Evolutionary conservation across 2,797 vertebrate genomes (phyloP).

Genomic region (Cephalopachus bancanus): DNA sequence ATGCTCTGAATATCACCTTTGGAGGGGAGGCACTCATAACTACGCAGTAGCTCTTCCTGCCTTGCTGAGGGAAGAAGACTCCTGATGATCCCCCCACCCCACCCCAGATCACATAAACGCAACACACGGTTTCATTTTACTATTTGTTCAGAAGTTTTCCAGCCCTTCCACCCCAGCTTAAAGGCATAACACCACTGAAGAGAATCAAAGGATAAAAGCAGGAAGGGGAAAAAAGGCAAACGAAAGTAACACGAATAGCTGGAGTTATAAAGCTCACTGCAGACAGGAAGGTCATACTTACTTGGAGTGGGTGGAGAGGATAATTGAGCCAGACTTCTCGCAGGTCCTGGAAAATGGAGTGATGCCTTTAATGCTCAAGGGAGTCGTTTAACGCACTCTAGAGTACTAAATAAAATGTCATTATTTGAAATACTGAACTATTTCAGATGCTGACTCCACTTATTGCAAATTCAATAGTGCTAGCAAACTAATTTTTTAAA

Average conservation of each 20-base stretch:
- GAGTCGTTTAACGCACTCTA: conserved; percentile 89
- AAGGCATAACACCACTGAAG: conserved; percentile 71
- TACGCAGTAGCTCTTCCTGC: neutral
- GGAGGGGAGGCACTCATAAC: too few relatives aligned
- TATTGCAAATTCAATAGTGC: conserved; percentile 90
- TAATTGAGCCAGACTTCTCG: conserved; percentile 99
- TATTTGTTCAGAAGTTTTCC: conserved; percentile 71
- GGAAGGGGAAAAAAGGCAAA: conserved; percentile 71
- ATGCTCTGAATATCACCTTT: neutral
- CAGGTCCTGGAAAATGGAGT: conserved; percentile 93
- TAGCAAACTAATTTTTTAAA: conserved; percentile 88
- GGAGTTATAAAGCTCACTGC: neutral
- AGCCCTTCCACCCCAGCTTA: conserved; percentile 73
- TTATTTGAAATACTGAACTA: conserved; percentile 90
- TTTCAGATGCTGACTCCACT: conserved; percentile 90
- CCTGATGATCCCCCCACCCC: neutral
- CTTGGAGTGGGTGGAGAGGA: conserved; percentile 98
- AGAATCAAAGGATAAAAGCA: conserved; percentile 61
- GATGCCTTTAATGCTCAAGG: conserved; percentile 88
- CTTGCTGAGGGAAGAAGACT: neutral
- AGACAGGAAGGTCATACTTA: conserved; percentile 87
- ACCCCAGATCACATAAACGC: neutral
- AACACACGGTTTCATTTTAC: neutral
- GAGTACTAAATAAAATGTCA: conserved; percentile 91
- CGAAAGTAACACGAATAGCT: neutral